A percentile compares a stretch with the other conserved stretches of the same genome.
Evolutionary conservation across 2,797 vertebrate genomes (phyloP).

Genomic region (Lacerta agilis): DNA sequence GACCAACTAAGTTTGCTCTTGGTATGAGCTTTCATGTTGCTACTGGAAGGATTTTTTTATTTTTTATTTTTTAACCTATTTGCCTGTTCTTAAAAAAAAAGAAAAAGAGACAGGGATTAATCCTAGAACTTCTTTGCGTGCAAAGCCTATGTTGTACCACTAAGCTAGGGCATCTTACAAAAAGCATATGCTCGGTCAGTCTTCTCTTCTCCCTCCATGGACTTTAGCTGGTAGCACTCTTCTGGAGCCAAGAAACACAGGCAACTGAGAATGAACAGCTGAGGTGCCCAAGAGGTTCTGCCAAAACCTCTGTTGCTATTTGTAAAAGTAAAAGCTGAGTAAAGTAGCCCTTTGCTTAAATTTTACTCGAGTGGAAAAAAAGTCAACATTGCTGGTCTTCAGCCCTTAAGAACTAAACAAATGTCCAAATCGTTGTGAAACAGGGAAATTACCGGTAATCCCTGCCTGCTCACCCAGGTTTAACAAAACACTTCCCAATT

Average conservation of each 20-base stretch:
- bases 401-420: neutral
- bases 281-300: neutral
- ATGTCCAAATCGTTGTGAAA: neutral
- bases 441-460: neutral
- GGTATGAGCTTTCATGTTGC: too few relatives aligned
- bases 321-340: neutral
- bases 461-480: neutral
- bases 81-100: too few relatives aligned
- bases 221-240: neutral
- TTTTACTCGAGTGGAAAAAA: neutral
- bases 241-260: neutral
- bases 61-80: too few relatives aligned
- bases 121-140: neutral
- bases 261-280: neutral
- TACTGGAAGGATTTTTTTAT: too few relatives aligned
- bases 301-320: neutral
- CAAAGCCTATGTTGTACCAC: neutral
- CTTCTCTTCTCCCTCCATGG: neutral
- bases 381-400: neutral
- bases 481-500: too few relatives aligned
- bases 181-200: neutral
- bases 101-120: too few relatives aligned
- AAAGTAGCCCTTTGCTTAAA: neutral
- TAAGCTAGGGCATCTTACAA: neutral
- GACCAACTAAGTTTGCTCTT: too few relatives aligned